phyloP scores from a whole-genome alignment of 2,797 vertebrate genomes.

The Erethizon dorsatum region DNA sequence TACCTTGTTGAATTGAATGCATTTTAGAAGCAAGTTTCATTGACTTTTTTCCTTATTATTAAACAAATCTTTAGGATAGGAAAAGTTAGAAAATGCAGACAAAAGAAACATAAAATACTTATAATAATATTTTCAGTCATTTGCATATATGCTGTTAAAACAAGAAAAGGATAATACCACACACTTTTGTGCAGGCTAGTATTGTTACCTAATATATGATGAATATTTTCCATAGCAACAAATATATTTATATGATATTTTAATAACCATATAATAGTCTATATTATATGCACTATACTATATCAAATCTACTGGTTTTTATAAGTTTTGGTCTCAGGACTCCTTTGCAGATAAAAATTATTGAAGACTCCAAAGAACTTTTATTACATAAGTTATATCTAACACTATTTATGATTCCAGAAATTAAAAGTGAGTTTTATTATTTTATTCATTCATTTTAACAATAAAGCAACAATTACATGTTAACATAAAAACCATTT shows the following conservation, averaged over 20 bases:
- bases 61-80: background rate
- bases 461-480: background rate
- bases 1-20: background rate
- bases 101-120: background rate
- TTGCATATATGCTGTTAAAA: background rate
- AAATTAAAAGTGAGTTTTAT: background rate
- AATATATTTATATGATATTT: conserved; percentile 20
- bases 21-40: conserved; percentile 29
- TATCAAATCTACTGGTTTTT: background rate
- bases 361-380: background rate
- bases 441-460: conserved; percentile 1
- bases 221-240: conserved; percentile 6
- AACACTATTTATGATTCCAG: background rate
- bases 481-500: background rate
- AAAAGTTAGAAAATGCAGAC: conserved; percentile 17
- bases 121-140: background rate
- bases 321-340: conserved; percentile 9
- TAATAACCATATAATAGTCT: background rate
- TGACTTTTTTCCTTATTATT: background rate
- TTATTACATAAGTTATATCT: background rate
- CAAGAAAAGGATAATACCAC: background rate
- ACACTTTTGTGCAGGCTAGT: background rate
- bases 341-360: background rate
- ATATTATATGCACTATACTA: background rate
- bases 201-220: background rate